Evolutionary conservation across 2,888 invertebrate genomes (phyloP), one percentile per base, ranked within the genome.

Genomic region (Yponomeuta malinellus): DNA sequence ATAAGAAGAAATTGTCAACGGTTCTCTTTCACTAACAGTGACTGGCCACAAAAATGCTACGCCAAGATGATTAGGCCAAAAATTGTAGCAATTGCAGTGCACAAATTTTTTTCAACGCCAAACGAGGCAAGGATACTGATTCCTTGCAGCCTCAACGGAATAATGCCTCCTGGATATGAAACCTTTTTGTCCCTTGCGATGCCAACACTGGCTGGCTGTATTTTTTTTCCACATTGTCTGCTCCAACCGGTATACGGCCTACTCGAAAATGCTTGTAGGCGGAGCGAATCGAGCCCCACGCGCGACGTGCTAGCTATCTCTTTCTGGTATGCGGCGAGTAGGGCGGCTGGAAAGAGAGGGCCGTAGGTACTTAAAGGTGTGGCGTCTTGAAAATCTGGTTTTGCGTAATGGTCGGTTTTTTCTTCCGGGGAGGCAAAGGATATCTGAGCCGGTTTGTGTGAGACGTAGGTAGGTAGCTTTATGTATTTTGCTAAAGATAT

Each of bases 121-220:
- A 59, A 59, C 52, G 52, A 59, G 75, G 81, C 81, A 79, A 87
- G 87, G 87, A 87, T 81, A 82, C 81, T 75, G 77, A 59, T 78
- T 86, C 87, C 87, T 83, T 83, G 73, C 81, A 78, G 83, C 82
- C 84, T 75, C 84, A 74, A 70, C 71, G 71, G 75, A 75, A 85
- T 87, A 86, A 85, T 87, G 80, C 81, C 80, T 76, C 81, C 80
- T 76, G 81, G 80, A 82, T 59, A 15, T 80, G 73, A 75, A 81
- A 83, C 86, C 88, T 88, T 87, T 86, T 86, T 88, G 88, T 87
- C 86, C 86, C 86, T 85, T 83, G 81, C 81, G 72, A 78, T 77
- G 76, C 78, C 79, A 80, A 79, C 73, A 85, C 84, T 84, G 83
- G 79, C 78, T 73, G 74, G 68, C 66, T 74, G 72, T 81, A 71